Percentiles rank a stretch among this genome's conserved stretches.
These are phyloP conservation scores for Pangasianodon gigas DNA, from an alignment of 2,113 vertebrate genomes.

Conservation along the genomic window DNA sequence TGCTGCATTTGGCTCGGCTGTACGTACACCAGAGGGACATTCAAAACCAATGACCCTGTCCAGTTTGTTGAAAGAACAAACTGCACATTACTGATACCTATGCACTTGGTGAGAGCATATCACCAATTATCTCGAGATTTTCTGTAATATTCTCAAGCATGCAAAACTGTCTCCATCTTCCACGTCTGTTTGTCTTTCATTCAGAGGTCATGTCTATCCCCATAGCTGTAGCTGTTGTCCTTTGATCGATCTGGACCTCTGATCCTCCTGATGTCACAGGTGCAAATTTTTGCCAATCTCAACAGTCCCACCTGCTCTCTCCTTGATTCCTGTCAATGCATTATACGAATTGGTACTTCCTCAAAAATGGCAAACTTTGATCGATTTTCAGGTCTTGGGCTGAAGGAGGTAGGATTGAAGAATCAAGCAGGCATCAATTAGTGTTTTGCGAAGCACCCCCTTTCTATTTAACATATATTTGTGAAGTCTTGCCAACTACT, in stretches of 20 bases:
- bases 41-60: conserved; percentile 18
- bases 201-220: neutral
- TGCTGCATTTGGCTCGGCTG: neutral
- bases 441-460: neutral
- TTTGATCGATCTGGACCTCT: neutral
- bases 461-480: neutral
- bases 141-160: neutral
- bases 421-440: neutral
- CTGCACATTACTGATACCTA: neutral
- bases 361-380: neutral
- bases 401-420: neutral
- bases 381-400: neutral
- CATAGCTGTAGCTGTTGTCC: neutral
- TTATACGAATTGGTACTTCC: neutral
- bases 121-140: neutral
- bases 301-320: neutral
- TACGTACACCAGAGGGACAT: neutral
- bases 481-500: neutral
- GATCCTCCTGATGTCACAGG: neutral
- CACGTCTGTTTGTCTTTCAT: neutral
- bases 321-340: neutral
- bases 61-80: conserved; percentile 5
- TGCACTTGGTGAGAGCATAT: neutral
- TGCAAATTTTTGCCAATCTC: neutral
- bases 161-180: neutral